Conservation (phyloP, 1,140 invertebrate species). For the Sitophilus oryzae region DNA sequence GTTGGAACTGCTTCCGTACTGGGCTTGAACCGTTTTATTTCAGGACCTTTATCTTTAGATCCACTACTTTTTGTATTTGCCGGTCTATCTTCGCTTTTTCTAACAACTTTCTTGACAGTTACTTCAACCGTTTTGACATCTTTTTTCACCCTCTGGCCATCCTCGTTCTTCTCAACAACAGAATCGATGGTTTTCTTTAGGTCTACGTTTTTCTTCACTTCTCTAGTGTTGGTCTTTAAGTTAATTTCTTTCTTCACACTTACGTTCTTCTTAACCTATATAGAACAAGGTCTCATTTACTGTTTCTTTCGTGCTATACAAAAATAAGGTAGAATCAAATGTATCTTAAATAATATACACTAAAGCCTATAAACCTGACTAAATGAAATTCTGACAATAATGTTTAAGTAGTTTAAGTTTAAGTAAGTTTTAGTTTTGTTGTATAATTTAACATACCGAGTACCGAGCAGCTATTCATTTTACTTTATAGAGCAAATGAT, state of each 20-base stretch:
- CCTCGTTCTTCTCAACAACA: neutral
- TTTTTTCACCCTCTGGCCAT: conserved; percentile 8
- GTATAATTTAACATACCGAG: too few species aligned
- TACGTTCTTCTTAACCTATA: conserved; percentile 15
- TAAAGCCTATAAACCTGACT: too few species aligned
- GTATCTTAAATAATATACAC: too few species aligned
- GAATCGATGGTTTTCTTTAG: conserved; percentile 26
- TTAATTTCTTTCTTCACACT: conserved; percentile 20
- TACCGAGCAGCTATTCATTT: too few species aligned
- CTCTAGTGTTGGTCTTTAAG: conserved; percentile 16
- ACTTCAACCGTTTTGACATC: conserved; percentile 16
- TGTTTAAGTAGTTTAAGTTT: too few species aligned
- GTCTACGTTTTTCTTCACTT: conserved; percentile 18
- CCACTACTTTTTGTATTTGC: neutral
- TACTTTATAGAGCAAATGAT: too few species aligned
- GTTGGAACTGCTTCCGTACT: neutral
- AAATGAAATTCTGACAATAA: too few species aligned
- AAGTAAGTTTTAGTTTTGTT: too few species aligned
- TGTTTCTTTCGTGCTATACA: too few species aligned
- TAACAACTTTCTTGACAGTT: conserved; percentile 14
- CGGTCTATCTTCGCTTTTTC: conserved; percentile 2
- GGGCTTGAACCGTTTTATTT: neutral
- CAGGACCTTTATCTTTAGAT: neutral
- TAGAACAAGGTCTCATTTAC: too few species aligned
- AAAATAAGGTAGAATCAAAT: neutral